Evolutionary conservation across 1,140 invertebrate species (phyloP), one percentile per base, ranked within the genome.

Genomic region (Gonatopus flavifemur): DNA sequence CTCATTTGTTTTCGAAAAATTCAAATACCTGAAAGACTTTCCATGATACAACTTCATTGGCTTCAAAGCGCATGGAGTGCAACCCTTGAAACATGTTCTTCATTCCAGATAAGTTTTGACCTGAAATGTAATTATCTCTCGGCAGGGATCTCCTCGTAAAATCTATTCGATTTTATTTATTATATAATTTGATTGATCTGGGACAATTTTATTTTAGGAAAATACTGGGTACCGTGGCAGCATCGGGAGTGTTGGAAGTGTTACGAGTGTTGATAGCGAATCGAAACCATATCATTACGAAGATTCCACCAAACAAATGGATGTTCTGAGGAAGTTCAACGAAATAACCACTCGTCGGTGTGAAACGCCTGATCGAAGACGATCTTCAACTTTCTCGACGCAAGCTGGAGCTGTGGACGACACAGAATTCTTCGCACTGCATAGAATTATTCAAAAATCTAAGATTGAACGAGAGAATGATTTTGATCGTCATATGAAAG

Each of bases 301-400:
- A 35, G 86, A 88, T 52, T 87, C 87, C 50, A 72, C 85, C 2
- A 86, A 85, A 55, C 87, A 83, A 80, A 77, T 88, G 84, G 86
- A 87, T 79, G 59, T 82, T 77, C 58, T 81, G 86, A 68, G 86
- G 79, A 74, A 77, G 78, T 59, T 80, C 71, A 46, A 43, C 69
- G 77, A 38, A 21, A 39, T 6, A 2, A 16, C 13, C 0, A n/a
- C 16, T 15, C 25, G 44, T 3, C n/a, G 38, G 19, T 18, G 7
- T 13, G n/a, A 47, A 16, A 15, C 12, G 16, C 8, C 28, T 30
- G n/a, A 30, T 20, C 49, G 12, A 53, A 49, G 18, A 48, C 16
- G 24, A 10, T 15, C 3, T 36, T 33, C 0, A 9, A 24, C 15
- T 24, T n/a, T 5, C 19, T 12, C 21, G 18, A 21, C 40, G 22